Percentiles rank a stretch among this genome's conserved stretches.
phyloP scores from a whole-genome alignment of 1,140 invertebrate genomes.

The Leptinotarsa lineolata region DNA sequence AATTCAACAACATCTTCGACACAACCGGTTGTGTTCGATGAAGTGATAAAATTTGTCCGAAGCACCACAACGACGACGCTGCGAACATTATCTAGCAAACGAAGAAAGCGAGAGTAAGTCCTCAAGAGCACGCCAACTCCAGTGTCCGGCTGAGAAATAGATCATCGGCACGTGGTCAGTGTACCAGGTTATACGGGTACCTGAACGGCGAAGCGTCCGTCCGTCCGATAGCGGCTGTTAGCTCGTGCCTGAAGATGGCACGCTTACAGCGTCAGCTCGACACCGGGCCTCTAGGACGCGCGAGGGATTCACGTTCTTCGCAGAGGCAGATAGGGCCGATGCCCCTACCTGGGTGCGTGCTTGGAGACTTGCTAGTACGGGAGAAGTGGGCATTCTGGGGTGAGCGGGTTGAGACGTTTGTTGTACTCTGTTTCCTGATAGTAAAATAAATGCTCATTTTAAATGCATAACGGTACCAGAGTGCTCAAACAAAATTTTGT shows the following conservation, averaged over 20 bases:
- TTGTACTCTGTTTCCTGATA: too few relatives aligned
- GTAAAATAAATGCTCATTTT: too few relatives aligned
- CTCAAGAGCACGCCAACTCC: not conserved
- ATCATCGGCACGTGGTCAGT: slow-evolving; percentile 31
- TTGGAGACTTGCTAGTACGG: not conserved
- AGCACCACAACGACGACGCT: too few relatives aligned
- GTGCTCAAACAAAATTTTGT: too few relatives aligned
- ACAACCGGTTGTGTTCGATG: too few relatives aligned
- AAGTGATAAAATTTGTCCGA: too few relatives aligned
- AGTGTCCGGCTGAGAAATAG: not conserved
- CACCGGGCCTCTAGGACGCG: slow-evolving; percentile 15
- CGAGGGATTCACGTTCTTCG: slow-evolving; percentile 24
- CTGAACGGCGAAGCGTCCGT: slow-evolving; percentile 10
- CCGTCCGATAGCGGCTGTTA: slow-evolving; percentile 30
- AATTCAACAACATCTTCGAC: too few relatives aligned
- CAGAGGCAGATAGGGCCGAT: slow-evolving; percentile 11
- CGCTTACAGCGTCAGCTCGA: slow-evolving; percentile 28
- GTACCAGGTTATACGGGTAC: slow-evolving; percentile 30
- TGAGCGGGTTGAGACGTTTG: too few relatives aligned
- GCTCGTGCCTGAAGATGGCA: slow-evolving; percentile 33
- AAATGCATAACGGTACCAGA: too few relatives aligned
- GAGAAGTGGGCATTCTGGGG: not conserved
- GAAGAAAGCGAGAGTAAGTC: slow-evolving; percentile 1
- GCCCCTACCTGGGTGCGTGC: slow-evolving; percentile 1
- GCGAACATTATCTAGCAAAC: not conserved